Percentiles rank a stretch among this genome's conserved stretches.
Conservation (phyloP, 2,888 invertebrate genomes). For the Macaria notata region DNA sequence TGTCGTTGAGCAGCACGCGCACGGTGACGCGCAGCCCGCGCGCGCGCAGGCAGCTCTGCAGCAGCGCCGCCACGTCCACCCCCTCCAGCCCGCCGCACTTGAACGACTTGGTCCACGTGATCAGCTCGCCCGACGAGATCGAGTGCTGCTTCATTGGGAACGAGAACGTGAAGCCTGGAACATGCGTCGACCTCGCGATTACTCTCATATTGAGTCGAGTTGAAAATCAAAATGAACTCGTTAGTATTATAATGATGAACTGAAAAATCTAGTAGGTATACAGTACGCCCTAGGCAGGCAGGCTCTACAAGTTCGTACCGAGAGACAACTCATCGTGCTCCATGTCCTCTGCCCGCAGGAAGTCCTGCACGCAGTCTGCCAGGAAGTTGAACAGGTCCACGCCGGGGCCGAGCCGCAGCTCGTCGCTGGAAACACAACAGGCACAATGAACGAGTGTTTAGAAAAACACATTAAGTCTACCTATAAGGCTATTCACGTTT, state of each 20-base stretch:
- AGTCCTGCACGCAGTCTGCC: slow-evolving; percentile 88
- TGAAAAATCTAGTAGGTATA: no score
- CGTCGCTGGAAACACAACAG: slow-evolving; percentile 62
- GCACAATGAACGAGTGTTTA: no score
- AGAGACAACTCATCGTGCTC: slow-evolving; percentile 83
- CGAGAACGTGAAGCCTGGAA: slow-evolving; percentile 91
- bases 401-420: slow-evolving; percentile 84
- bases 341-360: slow-evolving; percentile 84
- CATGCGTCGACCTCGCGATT: no score
- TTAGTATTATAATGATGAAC: no score
- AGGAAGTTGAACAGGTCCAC: slow-evolving; percentile 87
- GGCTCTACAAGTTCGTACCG: slow-evolving; percentile 69
- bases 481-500: no score
- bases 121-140: slow-evolving; percentile 87
- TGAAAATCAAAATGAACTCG: no score
- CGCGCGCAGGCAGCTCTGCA: slow-evolving; percentile 84
- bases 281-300: no score
- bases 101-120: slow-evolving; percentile 93
- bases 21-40: slow-evolving; percentile 84
- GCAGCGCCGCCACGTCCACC: slow-evolving; percentile 86
- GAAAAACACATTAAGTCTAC: no score
- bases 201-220: no score
- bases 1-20: slow-evolving; percentile 89
- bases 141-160: slow-evolving; percentile 91
- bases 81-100: slow-evolving; percentile 86